Base-by-base conservation (phyloP, 2,888 invertebrate genomes). In the Thereva nobilitata region DNA sequence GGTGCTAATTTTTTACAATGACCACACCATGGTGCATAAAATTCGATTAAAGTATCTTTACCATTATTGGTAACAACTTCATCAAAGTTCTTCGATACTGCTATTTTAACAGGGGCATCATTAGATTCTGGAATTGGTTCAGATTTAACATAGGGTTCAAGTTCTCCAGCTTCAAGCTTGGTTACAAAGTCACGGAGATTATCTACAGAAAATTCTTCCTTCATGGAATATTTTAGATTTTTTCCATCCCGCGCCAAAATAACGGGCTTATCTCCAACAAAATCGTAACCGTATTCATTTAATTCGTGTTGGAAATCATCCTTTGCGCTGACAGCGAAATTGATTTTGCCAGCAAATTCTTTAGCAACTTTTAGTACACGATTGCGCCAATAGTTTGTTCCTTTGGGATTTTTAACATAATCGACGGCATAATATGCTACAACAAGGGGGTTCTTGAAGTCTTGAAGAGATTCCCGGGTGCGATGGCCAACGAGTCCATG, bases 11-110 rank as follows among this genome's bases (percentile, higher is more conserved):
- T 93, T 83, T 99, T 98, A 85, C 99, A 99, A 78, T 99, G 98
- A 72, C 98, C 97, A 80, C 96, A 97, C 97, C 97, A 98, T 1
- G 97, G 97, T 42, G 98, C 98, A 82, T 99, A 99, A 84, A 99
- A 99, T 83, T 99, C 98, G 73, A 99, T 87, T 50, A 99, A 85
- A 3, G 94, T 93, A 79, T 99, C 99, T 77, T 95, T 91, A 41
- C 86, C 91, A 74, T 93, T 91, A 78, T 98, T 91, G 2, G 88
- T 89, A 1, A 99, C 95, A 66, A 97, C 84, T 66, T 97, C 93
- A 77, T 97, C 92, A 83, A 98, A 99, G 85, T 97, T 99, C 83
- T 95, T 95, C 71, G 91, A 98, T 6, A 99, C 99, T 3, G 94
- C 95, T 45, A 95, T 89, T 76, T 88, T 92, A 1, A 95, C 93